Evolutionary conservation across 1,140 invertebrate species (phyloP).

Genomic region (Piezodorus guildinii): DNA sequence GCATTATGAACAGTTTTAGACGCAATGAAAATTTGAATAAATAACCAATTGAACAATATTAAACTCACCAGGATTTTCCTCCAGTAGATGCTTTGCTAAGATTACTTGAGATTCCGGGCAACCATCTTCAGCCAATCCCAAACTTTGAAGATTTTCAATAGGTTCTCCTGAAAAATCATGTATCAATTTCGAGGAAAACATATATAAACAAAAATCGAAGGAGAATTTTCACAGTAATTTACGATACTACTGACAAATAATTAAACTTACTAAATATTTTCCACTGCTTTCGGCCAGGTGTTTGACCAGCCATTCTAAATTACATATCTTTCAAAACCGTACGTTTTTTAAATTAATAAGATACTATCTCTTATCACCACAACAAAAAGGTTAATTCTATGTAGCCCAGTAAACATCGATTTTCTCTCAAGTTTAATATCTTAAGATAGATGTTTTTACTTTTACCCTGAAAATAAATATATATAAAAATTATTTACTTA

Average conservation of each 20-base stretch:
- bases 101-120: slow-evolving; percentile 70
- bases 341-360: too few relatives aligned
- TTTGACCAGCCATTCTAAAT: slow-evolving; percentile 23
- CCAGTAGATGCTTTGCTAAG: slow-evolving; percentile 58
- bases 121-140: slow-evolving; percentile 60
- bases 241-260: not conserved
- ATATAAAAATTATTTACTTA: too few relatives aligned
- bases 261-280: slow-evolving; percentile 42
- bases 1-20: too few relatives aligned
- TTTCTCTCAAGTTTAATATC: too few relatives aligned
- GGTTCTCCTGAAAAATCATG: slow-evolving; percentile 29
- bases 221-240: slow-evolving; percentile 7
- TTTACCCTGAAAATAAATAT: too few relatives aligned
- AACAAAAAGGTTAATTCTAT: too few relatives aligned
- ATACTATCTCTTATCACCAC: too few relatives aligned
- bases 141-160: slow-evolving; percentile 51
- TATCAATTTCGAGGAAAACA: slow-evolving; percentile 6
- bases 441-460: too few relatives aligned
- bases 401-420: too few relatives aligned
- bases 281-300: slow-evolving; percentile 41
- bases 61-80: slow-evolving; percentile 51
- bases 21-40: too few relatives aligned
- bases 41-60: not conserved
- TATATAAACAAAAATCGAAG: not conserved
- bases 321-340: too few relatives aligned